Base-by-base conservation (phyloP, 2,113 vertebrate genomes). In the Callithrix jacchus region DNA sequence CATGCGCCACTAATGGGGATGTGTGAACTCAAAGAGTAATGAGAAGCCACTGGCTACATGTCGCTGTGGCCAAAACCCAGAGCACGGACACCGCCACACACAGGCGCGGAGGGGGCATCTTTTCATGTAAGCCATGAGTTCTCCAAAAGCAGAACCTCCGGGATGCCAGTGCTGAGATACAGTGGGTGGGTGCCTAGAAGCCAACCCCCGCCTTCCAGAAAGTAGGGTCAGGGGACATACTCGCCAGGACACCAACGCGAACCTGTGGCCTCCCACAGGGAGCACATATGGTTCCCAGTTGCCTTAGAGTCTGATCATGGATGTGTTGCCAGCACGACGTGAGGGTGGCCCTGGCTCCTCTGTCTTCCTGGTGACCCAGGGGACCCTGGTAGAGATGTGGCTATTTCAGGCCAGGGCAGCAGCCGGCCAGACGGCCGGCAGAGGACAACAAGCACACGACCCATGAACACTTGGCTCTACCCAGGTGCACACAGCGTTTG, bases 251-350 rank as follows among this genome's bases (percentile, higher is more conserved):
- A 25, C 11, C 7, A 52, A 52, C 14, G 23, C 2, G 10, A 7
- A 4, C 56, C n/a, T 1, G 13, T 0, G 1, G 4, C 7, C 37
- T 40, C 23, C 2, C 16, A 6, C 2, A 18, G n/a, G 18, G 5
- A 20, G 13, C 47, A 61, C 8, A 0, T 30, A 20, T 16, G 40
- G 37, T 17, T 27, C 17, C 3, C 1, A 8, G 17, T 2, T 8
- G 20, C 32, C 17, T 64, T 3, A 35, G 23, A 25, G 4, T 20
- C 18, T 20, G 35, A 17, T 64, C 27, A 64, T 1, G 5, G 61
- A 32, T 32, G 61, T 32, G 12, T 32, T 64, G 61, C 61, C 2
- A 14, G 30, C 27, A 5, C 5, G 2, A 64, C 12, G 2, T 32
- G 5, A 64, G 27, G 27, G 61, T 64, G 27, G 61, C 73, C 27